Base-by-base conservation (phyloP, 2,113 vertebrate genomes). In the Chelonoidis abingdonii region DNA sequence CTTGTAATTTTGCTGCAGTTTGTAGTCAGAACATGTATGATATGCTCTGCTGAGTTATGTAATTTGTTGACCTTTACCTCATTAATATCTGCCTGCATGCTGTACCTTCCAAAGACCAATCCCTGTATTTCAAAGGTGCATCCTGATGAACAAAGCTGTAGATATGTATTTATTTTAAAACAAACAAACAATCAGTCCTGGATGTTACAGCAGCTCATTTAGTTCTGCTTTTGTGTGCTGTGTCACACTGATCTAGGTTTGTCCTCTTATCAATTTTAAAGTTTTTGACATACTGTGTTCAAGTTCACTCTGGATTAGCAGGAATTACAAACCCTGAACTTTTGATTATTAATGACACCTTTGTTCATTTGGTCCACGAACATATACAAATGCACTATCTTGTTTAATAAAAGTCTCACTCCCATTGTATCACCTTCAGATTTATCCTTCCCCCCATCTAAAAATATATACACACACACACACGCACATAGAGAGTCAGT, bases 281-380 rank as follows among this genome's bases (percentile, higher is more conserved):
- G 94, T 88, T 97, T 97, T 96, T 98, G 97, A 97, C 96, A 97
- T 88, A 72, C 52, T 90, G 80, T 88, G 94, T 95, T 98, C 93
- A 97, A 97, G 89, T 95, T 98, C 97, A 89, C 41, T 97, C 96
- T 44, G 38, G 78, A 95, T 98, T 96, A 97, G 80, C 8, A 41
- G 49, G 53, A 83, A 95, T 94, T 96, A 81, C n/a, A 87, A 29
- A 83, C 22, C 1, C 82, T 87, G 96, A 97, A 96, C 88, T 98
- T 98, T 97, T 89, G 82, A 97, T 97, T 94, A 75, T 53, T 93
- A 91, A 41, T 38, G 95, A 94, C 94, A 84, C 21, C 22, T 89
- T 95, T 90, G 82, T 44, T 97, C 80, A 72, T 88, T 80, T 93
- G 50, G 44, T 95, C 84, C 83, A 84, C 79, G 93, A 95, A 57